These are phyloP conservation scores for Tortricodes alternella DNA, from an alignment of 2,888 invertebrate genomes.

Conservation along the genomic window DNA sequence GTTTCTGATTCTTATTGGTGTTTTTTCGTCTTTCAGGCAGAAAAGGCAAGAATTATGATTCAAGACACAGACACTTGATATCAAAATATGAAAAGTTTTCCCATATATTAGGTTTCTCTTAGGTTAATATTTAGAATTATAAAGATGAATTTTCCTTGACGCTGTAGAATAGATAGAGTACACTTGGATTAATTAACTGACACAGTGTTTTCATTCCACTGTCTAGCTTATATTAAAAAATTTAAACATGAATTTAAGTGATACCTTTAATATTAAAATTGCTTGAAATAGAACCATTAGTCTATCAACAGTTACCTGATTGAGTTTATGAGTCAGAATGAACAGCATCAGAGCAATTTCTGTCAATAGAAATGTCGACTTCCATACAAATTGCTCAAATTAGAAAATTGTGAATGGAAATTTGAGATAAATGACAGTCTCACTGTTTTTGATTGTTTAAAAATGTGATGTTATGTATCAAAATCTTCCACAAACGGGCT, in stretches of 20 bases:
- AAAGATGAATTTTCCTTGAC: background rate
- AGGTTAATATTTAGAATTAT: too few species aligned
- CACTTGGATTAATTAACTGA: conserved; percentile 19
- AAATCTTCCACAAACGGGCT: conserved; percentile 12
- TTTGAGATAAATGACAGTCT: conserved; percentile 8
- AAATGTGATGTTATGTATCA: conserved; percentile 7
- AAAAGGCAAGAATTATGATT: conserved; percentile 15
- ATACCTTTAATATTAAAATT: conserved; percentile 30
- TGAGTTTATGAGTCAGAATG: conserved; percentile 7
- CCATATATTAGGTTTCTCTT: conserved; percentile 2
- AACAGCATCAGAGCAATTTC: background rate
- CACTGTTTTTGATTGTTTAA: conserved; percentile 16
- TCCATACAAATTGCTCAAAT: conserved; percentile 4
- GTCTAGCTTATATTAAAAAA: conserved; percentile 30
- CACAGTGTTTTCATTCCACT: conserved; percentile 19
- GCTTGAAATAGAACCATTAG: conserved; percentile 31
- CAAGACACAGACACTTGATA: background rate
- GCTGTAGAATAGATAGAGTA: background rate
- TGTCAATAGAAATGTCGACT: conserved; percentile 2
- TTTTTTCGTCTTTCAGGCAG: conserved; percentile 15
- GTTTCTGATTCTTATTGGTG: conserved; percentile 18
- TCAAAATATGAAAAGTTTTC: conserved; percentile 9
- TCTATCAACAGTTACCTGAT: conserved; percentile 24
- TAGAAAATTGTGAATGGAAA: conserved; percentile 8
- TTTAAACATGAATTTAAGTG: conserved; percentile 27